phyloP scores from a whole-genome alignment of 64 coral and sea anemone genomes.

The Montipora sp. region DNA sequence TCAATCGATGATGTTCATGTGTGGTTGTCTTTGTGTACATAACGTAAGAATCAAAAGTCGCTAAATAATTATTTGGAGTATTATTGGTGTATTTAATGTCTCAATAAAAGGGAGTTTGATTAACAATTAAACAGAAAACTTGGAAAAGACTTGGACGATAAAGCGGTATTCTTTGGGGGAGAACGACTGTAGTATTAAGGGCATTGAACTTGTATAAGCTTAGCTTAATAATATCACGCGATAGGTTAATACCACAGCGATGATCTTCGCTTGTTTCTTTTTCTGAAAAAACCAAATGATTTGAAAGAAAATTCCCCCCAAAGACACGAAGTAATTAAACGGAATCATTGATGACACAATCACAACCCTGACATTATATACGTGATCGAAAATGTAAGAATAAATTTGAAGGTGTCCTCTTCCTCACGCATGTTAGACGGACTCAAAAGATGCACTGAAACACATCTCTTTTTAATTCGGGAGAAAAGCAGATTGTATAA shows the following conservation, averaged over 20 bases:
- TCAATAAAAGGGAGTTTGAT: too few relatives aligned
- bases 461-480: neutral
- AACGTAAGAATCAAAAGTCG: neutral
- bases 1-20: neutral
- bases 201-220: neutral
- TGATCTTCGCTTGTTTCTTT: neutral
- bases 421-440: neutral
- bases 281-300: too few relatives aligned
- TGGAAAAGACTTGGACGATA: neutral
- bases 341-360: neutral
- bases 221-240: too few relatives aligned
- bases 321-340: too few relatives aligned
- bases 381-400: neutral
- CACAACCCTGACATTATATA: neutral
- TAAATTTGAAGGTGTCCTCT: neutral
- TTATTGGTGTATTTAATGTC: neutral
- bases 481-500: neutral
- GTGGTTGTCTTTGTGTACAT: neutral
- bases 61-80: neutral
- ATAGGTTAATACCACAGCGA: too few relatives aligned
- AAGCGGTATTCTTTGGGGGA: neutral
- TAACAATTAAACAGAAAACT: too few relatives aligned
- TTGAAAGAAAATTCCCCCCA: neutral
- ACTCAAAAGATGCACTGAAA: too few relatives aligned
- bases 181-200: neutral